Base-by-base conservation (phyloP, 1,140 invertebrate species). In the Drosophila melanica region DNA sequence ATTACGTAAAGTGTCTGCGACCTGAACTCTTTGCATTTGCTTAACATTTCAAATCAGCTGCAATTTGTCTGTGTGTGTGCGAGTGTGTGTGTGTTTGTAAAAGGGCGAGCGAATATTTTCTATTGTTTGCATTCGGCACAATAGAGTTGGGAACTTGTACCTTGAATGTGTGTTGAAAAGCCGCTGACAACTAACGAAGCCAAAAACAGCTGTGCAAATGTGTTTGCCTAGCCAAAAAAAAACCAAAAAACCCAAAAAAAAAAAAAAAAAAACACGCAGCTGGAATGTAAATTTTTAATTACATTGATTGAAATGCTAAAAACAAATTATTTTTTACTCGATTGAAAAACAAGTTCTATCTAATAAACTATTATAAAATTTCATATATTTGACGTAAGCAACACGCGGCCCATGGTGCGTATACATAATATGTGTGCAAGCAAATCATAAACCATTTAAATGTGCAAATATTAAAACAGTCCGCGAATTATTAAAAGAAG, bases 1-100 rank as follows among this genome's bases (percentile, higher is more conserved):
- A 77, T 87, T 87, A 87, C 82, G 84, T 84, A 87, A 87, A 74
- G 51, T 89, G 79, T 89, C 84, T 87, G 82, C 79, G 82, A 89
- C 84, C 84, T 87, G 82, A 87, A 87, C 82, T 82, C 66, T 87
- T 87, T 87, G 84, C 79, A 82, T 87, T 86, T 81, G 81, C 65
- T 81, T 65, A 82, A 81, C 70, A 63, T 75, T 58, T 78, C 39
- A 47, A 64, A 64, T 68, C 57, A 73, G 55, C 50, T 58, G 66
- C 73, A 59, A 48, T 59, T 54, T 65, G 39, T 47, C 20, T 20
- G 20, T 44, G 45, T 51, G 11, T 30, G 20, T 30, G 10, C 53
- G 18, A 5, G 12, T 37, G 30, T 55, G 33, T 30, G 10, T 64
- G 35, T 50, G 23, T 53, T 41, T 67, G 63, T 76, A 69, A 81